A percentile compares a stretch with the other conserved stretches of the same genome.
These are phyloP conservation scores for Rhincodon typus DNA, from an alignment of 2,797 vertebrate genomes.

Conservation along the genomic window DNA sequence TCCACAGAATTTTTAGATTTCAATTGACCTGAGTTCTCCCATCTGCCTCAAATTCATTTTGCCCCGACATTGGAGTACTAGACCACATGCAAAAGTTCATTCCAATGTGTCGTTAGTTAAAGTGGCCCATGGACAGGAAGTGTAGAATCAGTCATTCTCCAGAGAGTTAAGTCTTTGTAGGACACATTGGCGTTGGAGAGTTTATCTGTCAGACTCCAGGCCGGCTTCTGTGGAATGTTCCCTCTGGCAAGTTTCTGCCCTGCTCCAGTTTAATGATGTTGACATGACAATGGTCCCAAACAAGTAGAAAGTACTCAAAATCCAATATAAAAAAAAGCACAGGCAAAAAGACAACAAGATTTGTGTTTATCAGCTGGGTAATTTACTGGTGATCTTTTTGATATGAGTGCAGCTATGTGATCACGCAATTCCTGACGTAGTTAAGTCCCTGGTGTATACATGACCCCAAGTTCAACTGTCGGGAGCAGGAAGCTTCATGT, in stretches of 20 bases:
- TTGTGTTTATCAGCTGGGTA: not conserved
- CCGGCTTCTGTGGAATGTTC: not conserved
- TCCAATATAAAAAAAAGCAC: not conserved
- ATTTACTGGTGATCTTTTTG: not conserved
- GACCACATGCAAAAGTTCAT: not conserved
- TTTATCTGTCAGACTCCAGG: not conserved
- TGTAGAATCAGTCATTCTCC: not conserved
- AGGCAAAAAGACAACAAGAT: not conserved
- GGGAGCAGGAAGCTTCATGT: not conserved
- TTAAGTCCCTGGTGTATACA: conserved; percentile 12
- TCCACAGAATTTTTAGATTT: too few species aligned
- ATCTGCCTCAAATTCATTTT: not conserved
- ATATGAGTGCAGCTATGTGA: not conserved
- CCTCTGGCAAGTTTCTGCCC: not conserved
- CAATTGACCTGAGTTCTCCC: too few species aligned
- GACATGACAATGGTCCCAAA: not conserved
- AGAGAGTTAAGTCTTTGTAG: not conserved
- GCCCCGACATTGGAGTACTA: too few species aligned
- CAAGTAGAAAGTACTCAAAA: not conserved
- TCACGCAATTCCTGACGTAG: not conserved
- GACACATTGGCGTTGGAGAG: not conserved
- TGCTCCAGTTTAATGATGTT: conserved; percentile 29
- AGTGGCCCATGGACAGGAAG: not conserved
- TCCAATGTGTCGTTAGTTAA: not conserved
- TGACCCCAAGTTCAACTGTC: not conserved